Percentiles rank a stretch among this genome's conserved stretches.
These are phyloP conservation scores for Periophthalmus modestus DNA, from an alignment of 2,113 vertebrate species.

Conservation along the genomic window DNA sequence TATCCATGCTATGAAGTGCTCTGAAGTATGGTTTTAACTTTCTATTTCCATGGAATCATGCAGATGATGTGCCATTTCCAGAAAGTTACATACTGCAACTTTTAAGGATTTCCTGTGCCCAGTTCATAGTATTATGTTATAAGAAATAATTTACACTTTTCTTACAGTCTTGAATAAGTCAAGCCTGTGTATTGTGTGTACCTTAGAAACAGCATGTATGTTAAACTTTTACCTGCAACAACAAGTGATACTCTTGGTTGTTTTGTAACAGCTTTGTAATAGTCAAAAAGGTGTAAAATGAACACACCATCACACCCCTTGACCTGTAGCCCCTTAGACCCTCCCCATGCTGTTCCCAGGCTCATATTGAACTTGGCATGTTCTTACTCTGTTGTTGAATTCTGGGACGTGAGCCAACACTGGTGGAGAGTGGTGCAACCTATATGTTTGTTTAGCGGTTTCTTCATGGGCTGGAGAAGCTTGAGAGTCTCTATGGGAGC, in stretches of 20 bases:
- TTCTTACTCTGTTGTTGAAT: constrained; percentile 2
- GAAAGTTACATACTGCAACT: no score
- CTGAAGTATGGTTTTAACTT: no score
- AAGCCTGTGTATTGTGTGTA: no score
- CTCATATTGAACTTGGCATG: background rate
- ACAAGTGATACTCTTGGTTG: no score
- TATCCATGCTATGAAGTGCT: no score
- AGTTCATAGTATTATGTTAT: no score
- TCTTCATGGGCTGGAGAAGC: constrained; percentile 9
- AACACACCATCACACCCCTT: background rate
- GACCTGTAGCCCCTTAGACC: background rate
- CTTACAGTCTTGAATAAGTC: no score
- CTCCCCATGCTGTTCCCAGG: background rate
- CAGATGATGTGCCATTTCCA: no score
- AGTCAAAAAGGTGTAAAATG: background rate
- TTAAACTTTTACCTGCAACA: background rate
- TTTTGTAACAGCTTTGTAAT: background rate
- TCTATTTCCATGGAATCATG: no score
- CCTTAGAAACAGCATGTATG: no score
- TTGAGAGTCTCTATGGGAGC: background rate
- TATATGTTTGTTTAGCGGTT: constrained; percentile 24
- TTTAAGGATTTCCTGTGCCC: no score
- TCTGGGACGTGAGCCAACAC: background rate
- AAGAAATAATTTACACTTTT: no score
- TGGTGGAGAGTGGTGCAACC: background rate